phyloP scores from a whole-genome alignment of 2,888 invertebrate species.

The Plagodis pulveraria region DNA sequence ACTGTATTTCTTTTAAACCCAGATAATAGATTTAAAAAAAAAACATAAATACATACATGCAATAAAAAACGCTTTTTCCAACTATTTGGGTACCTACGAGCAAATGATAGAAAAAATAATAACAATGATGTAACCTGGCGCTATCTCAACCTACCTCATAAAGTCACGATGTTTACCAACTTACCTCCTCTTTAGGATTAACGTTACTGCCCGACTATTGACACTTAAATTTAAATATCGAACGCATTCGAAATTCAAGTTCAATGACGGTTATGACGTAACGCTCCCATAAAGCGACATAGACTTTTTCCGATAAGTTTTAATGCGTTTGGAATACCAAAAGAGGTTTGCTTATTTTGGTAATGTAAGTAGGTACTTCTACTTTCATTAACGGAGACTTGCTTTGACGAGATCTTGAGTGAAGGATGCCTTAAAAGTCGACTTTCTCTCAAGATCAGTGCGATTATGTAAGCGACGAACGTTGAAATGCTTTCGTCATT shows the following conservation, averaged over 20 bases:
- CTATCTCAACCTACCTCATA: too few relatives aligned
- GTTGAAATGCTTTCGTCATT: constrained; percentile 11
- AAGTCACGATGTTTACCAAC: neutral
- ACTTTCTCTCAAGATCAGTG: constrained; percentile 62
- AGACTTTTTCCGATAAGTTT: constrained; percentile 21
- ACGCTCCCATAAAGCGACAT: constrained; percentile 29
- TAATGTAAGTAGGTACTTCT: constrained; percentile 29
- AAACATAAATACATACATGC: too few relatives aligned
- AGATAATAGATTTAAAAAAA: too few relatives aligned
- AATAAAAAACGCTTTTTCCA: too few relatives aligned
- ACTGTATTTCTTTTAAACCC: too few relatives aligned
- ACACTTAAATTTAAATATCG: constrained; percentile 12
- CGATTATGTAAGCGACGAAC: constrained; percentile 40
- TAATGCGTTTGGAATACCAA: constrained; percentile 28
- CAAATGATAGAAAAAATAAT: too few relatives aligned
- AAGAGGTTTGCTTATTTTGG: constrained; percentile 43
- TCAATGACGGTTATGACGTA: constrained; percentile 59
- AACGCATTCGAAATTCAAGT: constrained; percentile 58
- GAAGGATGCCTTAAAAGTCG: constrained; percentile 39
- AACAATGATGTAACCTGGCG: too few relatives aligned
- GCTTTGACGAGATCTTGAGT: constrained; percentile 41
- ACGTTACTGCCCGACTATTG: constrained; percentile 6
- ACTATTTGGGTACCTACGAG: too few relatives aligned
- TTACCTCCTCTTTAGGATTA: constrained; percentile 7
- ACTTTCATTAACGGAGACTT: constrained; percentile 49